Percentiles rank a stretch among this genome's conserved stretches.
Conservation (phyloP, 1,140 invertebrate species). For the Saccostrea cuccullata region DNA sequence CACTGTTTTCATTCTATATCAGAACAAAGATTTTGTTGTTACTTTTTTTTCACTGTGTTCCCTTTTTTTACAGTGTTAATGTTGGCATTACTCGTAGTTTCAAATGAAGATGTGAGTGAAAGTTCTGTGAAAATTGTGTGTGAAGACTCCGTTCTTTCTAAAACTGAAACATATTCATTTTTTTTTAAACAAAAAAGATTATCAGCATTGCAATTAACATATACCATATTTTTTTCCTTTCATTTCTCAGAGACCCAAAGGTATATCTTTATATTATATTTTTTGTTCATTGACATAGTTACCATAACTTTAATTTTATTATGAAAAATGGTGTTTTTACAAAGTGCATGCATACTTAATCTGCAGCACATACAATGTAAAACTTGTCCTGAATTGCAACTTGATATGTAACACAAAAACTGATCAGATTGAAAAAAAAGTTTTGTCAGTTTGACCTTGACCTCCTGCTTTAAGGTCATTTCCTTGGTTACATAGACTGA, state of each 20-base stretch:
- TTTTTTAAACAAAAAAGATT: not conserved
- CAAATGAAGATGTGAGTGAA: not conserved
- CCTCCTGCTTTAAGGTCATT: not conserved
- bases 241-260: not conserved
- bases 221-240: not conserved
- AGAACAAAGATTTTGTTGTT: conserved; percentile 30
- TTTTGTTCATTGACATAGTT: not conserved
- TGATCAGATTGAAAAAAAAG: no score
- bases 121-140: not conserved
- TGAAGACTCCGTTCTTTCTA: not conserved
- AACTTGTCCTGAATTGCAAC: no score
- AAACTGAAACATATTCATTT: not conserved
- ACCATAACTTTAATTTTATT: not conserved
- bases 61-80: not conserved
- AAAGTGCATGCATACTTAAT: not conserved
- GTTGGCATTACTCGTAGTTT: conserved; percentile 22
- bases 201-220: not conserved
- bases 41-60: conserved; percentile 17
- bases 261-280: not conserved
- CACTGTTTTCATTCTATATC: conserved; percentile 20
- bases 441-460: not conserved
- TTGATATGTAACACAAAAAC: no score
- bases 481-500: not conserved
- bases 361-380: not conserved
- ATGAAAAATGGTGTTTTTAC: not conserved